phyloP scores from a whole-genome alignment of 2,888 invertebrate species.

The Epirrita christyi region DNA sequence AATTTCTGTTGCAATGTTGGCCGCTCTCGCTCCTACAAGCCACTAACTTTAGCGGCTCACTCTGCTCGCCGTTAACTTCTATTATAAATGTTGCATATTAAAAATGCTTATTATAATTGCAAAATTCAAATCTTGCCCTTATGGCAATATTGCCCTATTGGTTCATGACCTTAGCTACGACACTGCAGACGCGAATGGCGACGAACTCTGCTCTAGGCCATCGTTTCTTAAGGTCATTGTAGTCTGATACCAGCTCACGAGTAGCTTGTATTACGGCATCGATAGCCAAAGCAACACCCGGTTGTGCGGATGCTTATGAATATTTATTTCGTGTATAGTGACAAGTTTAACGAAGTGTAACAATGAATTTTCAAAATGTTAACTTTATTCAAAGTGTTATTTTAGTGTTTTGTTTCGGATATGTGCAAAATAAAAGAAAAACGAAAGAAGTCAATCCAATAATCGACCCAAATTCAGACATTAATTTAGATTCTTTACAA shows the following conservation, averaged over 20 bases:
- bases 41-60: too few species aligned
- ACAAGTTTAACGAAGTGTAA: conserved; percentile 47
- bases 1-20: too few species aligned
- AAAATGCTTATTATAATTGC: too few species aligned
- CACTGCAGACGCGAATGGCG: conserved; percentile 8
- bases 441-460: conserved; percentile 32
- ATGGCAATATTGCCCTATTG: too few species aligned
- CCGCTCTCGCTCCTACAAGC: too few species aligned
- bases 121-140: too few species aligned
- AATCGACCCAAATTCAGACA: conserved; percentile 53
- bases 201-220: conserved; percentile 40
- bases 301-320: conserved; percentile 39
- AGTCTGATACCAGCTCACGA: conserved; percentile 37
- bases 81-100: too few species aligned
- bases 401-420: conserved; percentile 48
- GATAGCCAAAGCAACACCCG: conserved; percentile 47
- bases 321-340: conserved; percentile 45
- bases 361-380: conserved; percentile 48
- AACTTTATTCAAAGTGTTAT: conserved; percentile 44
- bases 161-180: too few species aligned
- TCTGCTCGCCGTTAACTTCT: too few species aligned
- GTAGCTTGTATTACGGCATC: conserved; percentile 50
- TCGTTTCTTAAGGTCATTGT: conserved; percentile 44
- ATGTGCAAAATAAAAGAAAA: conserved; percentile 35
- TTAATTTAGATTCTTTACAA: conserved; percentile 63